Conservation (phyloP, 2,888 invertebrate species). For the Cerastis leucographa region DNA sequence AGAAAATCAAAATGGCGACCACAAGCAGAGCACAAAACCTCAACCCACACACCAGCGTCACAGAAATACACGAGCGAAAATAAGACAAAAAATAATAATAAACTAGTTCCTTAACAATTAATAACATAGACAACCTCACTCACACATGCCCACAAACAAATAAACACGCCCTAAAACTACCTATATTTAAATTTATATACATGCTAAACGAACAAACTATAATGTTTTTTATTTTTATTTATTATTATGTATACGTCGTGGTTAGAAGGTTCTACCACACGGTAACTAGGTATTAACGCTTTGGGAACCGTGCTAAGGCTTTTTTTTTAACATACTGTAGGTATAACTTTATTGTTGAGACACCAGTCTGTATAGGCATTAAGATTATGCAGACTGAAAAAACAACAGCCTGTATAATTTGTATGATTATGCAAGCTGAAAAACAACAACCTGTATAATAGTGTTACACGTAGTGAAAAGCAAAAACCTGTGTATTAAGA, state of each 20-base stretch:
- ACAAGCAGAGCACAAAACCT: constrained; percentile 40
- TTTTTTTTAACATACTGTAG: neutral
- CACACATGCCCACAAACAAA: constrained; percentile 35
- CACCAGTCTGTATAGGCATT: neutral
- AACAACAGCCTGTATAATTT: neutral
- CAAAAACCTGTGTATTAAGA: neutral
- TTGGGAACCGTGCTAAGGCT: constrained; percentile 12
- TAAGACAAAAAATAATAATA: neutral
- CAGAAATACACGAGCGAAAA: constrained; percentile 24
- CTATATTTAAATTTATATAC: constrained; percentile 54
- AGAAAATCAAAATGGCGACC: neutral
- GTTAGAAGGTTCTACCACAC: constrained; percentile 27
- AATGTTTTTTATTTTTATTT: constrained; percentile 22
- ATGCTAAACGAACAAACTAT: constrained; percentile 46
- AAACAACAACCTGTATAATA: neutral
- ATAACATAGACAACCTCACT: constrained; percentile 35
- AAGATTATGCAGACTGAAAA: neutral
- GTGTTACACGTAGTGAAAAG: neutral
- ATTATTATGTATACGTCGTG: constrained; percentile 51
- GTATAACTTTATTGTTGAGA: neutral
- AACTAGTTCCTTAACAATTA: constrained; percentile 32
- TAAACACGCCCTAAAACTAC: constrained; percentile 33
- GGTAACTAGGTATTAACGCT: constrained; percentile 47
- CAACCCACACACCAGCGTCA: constrained; percentile 43
- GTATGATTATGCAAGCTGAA: neutral